phyloP scores from a whole-genome alignment of 2,113 vertebrate species.

The Neotoma lepida region DNA sequence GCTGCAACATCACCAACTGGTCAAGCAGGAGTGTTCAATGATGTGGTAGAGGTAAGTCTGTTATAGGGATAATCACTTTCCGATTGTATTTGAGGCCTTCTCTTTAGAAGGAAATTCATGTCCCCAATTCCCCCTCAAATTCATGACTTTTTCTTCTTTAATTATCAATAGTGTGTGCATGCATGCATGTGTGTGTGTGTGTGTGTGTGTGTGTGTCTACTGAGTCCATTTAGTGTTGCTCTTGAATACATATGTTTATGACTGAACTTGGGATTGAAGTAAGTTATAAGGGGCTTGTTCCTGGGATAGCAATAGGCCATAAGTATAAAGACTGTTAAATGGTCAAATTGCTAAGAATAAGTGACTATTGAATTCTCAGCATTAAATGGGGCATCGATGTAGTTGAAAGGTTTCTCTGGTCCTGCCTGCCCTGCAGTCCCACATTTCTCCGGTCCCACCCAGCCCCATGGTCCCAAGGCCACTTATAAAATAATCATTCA shows the following conservation, averaged over 20 bases:
- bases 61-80: neutral
- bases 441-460: too few species aligned
- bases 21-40: neutral
- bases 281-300: neutral
- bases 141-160: neutral
- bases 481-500: too few species aligned
- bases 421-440: too few species aligned
- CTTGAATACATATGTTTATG: neutral
- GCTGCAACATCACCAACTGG: neutral
- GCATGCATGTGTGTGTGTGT: neutral
- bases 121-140: neutral
- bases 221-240: neutral
- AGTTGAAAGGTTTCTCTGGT: too few species aligned
- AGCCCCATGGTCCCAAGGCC: too few species aligned
- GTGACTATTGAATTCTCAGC: neutral
- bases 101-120: neutral
- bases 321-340: neutral
- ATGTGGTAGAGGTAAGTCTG: neutral
- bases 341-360: neutral
- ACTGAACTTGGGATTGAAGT: neutral
- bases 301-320: neutral
- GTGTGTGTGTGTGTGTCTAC: neutral
- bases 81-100: neutral
- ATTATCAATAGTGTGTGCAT: neutral
- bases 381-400: neutral